Conservation (phyloP, 2,797 vertebrate species). For the Lates japonicus region DNA sequence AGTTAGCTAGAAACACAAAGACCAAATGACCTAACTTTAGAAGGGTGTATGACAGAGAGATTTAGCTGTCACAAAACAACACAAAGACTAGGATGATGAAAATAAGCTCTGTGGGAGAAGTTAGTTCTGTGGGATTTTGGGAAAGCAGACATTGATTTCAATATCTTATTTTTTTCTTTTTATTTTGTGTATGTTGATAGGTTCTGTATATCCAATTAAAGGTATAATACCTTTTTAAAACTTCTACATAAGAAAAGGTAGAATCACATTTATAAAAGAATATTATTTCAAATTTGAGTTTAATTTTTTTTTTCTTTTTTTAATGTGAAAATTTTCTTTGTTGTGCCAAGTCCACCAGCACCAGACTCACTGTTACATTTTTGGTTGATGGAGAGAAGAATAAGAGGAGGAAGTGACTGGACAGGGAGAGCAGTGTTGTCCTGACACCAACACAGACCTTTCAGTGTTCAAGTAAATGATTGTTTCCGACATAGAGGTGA, state of each 20-base stretch:
- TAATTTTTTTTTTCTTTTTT: background rate
- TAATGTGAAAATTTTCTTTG: background rate
- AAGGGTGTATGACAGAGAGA: conserved; percentile 48
- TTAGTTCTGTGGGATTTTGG: conserved; percentile 21
- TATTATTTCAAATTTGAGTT: background rate
- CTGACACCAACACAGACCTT: conserved; percentile 73
- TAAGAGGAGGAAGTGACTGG: conserved; percentile 59
- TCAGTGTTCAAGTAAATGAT: conserved; percentile 78
- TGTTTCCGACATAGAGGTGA: conserved; percentile 76
- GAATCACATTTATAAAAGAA: background rate
- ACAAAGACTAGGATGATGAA: conserved; percentile 36
- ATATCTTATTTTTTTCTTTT: background rate
- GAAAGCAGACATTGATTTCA: background rate
- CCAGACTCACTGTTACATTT: conserved; percentile 25
- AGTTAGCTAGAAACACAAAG: conserved; percentile 69
- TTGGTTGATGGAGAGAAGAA: conserved; percentile 58
- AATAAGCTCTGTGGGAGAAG: conserved; percentile 62
- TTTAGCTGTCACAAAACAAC: conserved; percentile 58
- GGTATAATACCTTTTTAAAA: background rate
- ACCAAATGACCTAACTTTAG: conserved; percentile 57
- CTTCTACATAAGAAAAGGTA: background rate
- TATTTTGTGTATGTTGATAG: background rate
- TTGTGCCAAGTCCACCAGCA: background rate
- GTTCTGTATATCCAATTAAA: background rate
- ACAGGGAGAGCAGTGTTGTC: conserved; percentile 76